Evolutionary conservation across 2,113 vertebrate species (phyloP).

Genomic region (Bos taurus): DNA sequence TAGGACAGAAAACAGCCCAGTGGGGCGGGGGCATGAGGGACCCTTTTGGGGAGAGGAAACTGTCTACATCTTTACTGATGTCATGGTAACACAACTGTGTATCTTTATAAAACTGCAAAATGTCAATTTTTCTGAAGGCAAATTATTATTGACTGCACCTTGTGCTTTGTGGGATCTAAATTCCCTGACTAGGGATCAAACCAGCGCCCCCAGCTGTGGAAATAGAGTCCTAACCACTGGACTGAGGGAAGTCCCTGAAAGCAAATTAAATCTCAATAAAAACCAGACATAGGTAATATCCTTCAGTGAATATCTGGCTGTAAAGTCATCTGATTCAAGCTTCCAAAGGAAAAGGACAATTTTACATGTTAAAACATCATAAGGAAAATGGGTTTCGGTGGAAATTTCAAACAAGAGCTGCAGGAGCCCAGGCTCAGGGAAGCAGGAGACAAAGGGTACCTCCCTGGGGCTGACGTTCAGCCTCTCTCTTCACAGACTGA

Average conservation of each 20-base stretch:
- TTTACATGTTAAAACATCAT: not conserved
- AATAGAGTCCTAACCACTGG: not conserved
- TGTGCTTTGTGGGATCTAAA: not conserved
- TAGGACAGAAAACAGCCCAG: not conserved
- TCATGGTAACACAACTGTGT: not conserved
- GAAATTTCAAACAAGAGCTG: not conserved
- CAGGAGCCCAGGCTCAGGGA: not conserved
- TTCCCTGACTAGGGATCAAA: not conserved
- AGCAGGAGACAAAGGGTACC: accelerated
- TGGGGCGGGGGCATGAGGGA: accelerated
- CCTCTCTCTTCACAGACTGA: not conserved
- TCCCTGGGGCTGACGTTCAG: too few species aligned
- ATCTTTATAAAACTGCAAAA: not conserved
- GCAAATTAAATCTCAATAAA: not conserved
- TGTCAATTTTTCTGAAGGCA: not conserved
- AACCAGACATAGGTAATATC: not conserved
- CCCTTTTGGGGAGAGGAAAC: not conserved
- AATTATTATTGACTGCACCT: not conserved
- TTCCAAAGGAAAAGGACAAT: not conserved
- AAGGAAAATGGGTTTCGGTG: not conserved
- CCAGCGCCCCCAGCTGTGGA: not conserved
- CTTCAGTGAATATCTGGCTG: not conserved
- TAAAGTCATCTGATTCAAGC: not conserved
- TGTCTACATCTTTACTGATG: not conserved
- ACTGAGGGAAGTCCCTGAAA: not conserved